Base-by-base conservation (phyloP, 2,888 invertebrate genomes). In the Dicyrtomina minuta region DNA sequence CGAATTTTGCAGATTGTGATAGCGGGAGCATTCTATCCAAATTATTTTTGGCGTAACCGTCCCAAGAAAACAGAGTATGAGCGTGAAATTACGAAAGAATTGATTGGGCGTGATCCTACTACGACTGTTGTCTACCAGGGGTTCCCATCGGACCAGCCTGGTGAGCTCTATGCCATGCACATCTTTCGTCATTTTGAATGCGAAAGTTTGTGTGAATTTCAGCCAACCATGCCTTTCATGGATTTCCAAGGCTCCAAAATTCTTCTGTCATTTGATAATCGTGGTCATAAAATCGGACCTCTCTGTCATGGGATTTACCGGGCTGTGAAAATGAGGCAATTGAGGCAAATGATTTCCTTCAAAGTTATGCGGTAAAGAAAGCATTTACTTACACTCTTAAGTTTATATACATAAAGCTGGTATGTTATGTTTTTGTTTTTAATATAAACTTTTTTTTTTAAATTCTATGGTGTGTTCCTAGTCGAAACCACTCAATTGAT, bases 11-110 rank as follows among this genome's bases (percentile, higher is more conserved):
- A 90, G 90, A 81, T 92, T 46, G 85, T 90, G n/a, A 83, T 92
- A 43, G 89, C 90, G 70, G 93, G 92, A 1, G 95, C 96, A 1
- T 95, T 95, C 82, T 97, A 95, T 83, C 97, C 97, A 0, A 89
- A 96, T 82, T 96, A 91, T 82, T 96, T 92, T 82, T 82, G 88
- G 22, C 85, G 87, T 41, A 79, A 83, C 10, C 80, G 83, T 22
- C 80, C 81, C 41, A 84, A 85, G 1, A 85, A 86, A 61, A 84
- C 86, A 66, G 82, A 84, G 0, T 85, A 88, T 72, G 90, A 92
- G 80, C 83, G 87, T 0, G 86, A 87, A 27, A 87, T 90, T 0
- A 86, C 88, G 3, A 88, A 87, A 75, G 80, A 81, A 0, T 83
- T 95, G 0, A 86, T 86, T 22, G 92, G 92, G 0, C 83, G 88